These are phyloP conservation scores for Tenrec ecaudatus DNA, from an alignment of 2,113 vertebrate genomes.

Conservation along the genomic window DNA sequence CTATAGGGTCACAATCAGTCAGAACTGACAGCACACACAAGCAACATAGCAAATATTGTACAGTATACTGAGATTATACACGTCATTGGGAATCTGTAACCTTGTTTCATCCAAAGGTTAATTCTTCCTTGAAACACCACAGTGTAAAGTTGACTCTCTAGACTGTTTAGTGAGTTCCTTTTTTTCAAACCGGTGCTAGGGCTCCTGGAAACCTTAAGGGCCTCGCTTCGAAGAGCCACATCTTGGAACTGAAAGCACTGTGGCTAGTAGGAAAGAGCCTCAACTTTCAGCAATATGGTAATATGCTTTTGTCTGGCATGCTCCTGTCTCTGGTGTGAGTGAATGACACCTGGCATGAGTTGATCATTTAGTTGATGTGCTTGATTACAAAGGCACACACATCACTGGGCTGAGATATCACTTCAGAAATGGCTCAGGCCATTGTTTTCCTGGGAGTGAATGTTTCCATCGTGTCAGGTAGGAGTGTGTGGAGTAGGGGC, in stretches of 20 bases:
- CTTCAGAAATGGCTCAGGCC: not conserved
- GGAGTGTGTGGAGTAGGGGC: not conserved
- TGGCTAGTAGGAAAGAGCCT: not conserved
- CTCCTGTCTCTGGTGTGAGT: not conserved
- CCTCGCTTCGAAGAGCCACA: not conserved
- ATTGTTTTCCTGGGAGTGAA: accelerated
- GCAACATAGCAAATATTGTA: not conserved
- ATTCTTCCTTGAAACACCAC: not conserved
- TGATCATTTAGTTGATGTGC: not conserved
- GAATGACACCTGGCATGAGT: not conserved
- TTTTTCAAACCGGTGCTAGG: not conserved
- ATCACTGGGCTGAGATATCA: not conserved
- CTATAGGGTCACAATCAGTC: not conserved
- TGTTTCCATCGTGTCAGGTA: not conserved
- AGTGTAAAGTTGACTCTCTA: not conserved
- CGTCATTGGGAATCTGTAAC: not conserved
- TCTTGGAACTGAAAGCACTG: not conserved
- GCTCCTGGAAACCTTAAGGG: not conserved
- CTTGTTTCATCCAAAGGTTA: not conserved
- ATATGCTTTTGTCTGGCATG: no score
- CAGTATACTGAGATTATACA: not conserved
- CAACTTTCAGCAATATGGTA: not conserved
- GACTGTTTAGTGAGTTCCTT: not conserved
- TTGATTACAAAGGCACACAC: not conserved
- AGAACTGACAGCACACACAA: not conserved